Percentiles rank a stretch among this genome's conserved stretches.
phyloP scores from a whole-genome alignment of 2,113 vertebrate genomes.

The Sardina pilchardus region DNA sequence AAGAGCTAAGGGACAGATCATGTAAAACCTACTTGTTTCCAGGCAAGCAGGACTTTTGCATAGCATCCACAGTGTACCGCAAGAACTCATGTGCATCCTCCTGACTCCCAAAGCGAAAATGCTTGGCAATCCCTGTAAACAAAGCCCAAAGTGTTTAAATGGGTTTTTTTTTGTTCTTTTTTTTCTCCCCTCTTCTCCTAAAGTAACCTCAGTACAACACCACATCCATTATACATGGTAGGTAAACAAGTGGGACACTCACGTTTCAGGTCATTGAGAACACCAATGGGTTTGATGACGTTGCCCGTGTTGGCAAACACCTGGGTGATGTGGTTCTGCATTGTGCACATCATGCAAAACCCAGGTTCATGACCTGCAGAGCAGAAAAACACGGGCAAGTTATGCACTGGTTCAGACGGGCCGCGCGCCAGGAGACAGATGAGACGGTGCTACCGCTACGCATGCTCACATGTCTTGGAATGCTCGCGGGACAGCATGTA shows the following conservation, averaged over 20 bases:
- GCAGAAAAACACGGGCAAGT: conserved; percentile 20
- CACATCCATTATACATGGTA: not conserved
- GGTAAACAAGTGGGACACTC: conserved; percentile 61
- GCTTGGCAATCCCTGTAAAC: conserved; percentile 86
- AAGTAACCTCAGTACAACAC: not conserved
- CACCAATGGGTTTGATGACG: conserved; percentile 88
- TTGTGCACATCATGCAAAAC: conserved; percentile 98
- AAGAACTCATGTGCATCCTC: conserved; percentile 98
- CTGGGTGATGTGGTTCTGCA: conserved; percentile 92
- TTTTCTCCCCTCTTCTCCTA: not conserved
- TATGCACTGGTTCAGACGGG: not conserved
- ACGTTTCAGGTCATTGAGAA: conserved; percentile 93
- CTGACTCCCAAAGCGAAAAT: conserved; percentile 93
- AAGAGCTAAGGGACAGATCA: not conserved
- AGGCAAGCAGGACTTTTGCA: conserved; percentile 95
- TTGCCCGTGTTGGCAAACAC: conserved; percentile 88
- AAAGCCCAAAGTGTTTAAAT: not conserved
- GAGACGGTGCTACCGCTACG: not conserved
- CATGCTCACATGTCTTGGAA: conserved; percentile 86
- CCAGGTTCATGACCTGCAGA: conserved; percentile 84
- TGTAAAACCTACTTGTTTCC: conserved; percentile 83
- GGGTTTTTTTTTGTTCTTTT: too few species aligned
- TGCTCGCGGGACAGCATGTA: conserved; percentile 95
- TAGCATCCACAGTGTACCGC: conserved; percentile 92
- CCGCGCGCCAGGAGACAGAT: not conserved